These are phyloP conservation scores for Fissipunctia ypsillon DNA, from an alignment of 2,888 invertebrate genomes.

Conservation along the genomic window DNA sequence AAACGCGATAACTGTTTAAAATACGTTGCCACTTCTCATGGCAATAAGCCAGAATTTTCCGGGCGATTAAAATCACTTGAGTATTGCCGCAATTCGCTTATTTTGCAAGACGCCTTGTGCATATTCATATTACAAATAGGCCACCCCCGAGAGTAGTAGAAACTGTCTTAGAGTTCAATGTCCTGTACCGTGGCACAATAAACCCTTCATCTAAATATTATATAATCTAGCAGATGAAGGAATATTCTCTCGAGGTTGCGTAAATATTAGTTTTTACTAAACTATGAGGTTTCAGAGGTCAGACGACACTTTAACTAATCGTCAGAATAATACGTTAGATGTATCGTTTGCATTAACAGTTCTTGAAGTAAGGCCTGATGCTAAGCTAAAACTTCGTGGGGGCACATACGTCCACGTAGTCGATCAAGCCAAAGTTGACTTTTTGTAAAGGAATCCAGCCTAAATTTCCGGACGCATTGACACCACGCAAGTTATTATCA, in stretches of 20 bases:
- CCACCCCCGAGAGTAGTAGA: conserved; percentile 7
- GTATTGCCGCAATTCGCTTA: conserved; percentile 55
- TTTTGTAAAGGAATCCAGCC: background rate
- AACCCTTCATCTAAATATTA: conserved; percentile 29
- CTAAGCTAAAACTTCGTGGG: background rate
- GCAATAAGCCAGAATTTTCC: conserved; percentile 63
- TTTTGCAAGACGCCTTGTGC: conserved; percentile 43
- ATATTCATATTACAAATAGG: conserved; percentile 32
- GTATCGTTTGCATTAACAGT: background rate
- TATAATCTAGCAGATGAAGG: background rate
- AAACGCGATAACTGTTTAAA: conserved; percentile 51
- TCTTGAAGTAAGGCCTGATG: background rate
- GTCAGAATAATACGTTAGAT: background rate
- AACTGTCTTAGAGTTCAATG: conserved; percentile 7
- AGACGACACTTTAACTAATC: background rate
- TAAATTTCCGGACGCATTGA: background rate
- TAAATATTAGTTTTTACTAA: background rate
- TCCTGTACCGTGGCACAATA: conserved; percentile 19
- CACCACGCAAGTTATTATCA: background rate
- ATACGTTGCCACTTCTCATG: conserved; percentile 56
- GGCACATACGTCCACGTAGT: background rate
- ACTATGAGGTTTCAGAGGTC: background rate
- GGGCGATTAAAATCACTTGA: conserved; percentile 52
- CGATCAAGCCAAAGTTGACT: background rate
- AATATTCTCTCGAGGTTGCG: conserved; percentile 1